Evolutionary conservation across 2,113 vertebrate species (phyloP).

Genomic region (Tragelaphus imberbis): DNA sequence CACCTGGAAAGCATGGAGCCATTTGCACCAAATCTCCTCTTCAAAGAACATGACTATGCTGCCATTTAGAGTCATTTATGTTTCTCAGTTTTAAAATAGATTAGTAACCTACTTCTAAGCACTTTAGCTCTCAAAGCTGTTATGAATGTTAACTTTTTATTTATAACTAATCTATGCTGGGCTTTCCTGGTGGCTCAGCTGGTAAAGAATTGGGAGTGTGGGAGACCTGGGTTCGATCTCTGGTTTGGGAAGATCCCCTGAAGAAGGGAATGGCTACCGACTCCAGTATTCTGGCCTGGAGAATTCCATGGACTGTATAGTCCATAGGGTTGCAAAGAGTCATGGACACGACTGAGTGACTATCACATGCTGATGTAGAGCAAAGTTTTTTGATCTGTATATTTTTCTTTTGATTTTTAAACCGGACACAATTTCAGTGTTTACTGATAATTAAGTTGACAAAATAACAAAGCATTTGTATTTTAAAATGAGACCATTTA

Average conservation of each 20-base stretch:
- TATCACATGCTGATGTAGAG: background rate
- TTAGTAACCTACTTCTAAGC: background rate
- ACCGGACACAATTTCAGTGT: background rate
- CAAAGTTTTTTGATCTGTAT: background rate
- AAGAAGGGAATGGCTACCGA: background rate
- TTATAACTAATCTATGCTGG: background rate
- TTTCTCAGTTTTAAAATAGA: background rate
- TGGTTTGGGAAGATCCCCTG: background rate
- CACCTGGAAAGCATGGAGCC: background rate
- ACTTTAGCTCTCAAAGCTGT: background rate
- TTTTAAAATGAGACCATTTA: background rate
- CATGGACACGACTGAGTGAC: background rate
- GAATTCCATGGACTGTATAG: background rate
- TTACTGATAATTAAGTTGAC: background rate
- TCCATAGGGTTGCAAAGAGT: background rate
- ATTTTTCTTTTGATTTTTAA: background rate
- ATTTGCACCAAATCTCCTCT: background rate
- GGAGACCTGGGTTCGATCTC: background rate
- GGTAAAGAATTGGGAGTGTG: background rate
- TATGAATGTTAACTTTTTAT: background rate
- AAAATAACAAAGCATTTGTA: background rate
- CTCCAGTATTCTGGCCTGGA: background rate
- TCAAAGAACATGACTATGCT: background rate
- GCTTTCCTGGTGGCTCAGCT: background rate
- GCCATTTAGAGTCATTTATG: background rate